These are phyloP conservation scores for Epizoanthus scotinus DNA, from an alignment of 92 coral and sea anemone genomes.

Conservation along the genomic window DNA sequence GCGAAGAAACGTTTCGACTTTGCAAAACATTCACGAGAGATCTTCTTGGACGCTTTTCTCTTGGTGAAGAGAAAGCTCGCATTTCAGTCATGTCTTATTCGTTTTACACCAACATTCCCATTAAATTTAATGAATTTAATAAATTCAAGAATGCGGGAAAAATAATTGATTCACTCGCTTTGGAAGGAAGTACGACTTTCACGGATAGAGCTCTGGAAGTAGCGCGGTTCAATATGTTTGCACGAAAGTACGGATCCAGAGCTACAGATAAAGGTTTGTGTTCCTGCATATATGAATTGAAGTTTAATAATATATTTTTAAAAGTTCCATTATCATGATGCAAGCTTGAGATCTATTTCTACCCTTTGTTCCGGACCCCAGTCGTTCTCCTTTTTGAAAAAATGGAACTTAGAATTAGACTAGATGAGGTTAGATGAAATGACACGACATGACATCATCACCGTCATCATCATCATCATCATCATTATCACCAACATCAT, in stretches of 20 bases:
- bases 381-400: too few species aligned
- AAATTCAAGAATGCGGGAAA: neutral
- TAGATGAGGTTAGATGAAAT: too few species aligned
- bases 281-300: neutral
- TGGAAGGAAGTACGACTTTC: conserved; percentile 7
- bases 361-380: too few species aligned
- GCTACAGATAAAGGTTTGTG: conserved; percentile 30
- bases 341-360: too few species aligned
- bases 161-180: neutral
- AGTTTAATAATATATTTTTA: too few species aligned
- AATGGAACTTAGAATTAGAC: too few species aligned
- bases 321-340: too few species aligned
- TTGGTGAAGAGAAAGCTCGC: conserved; percentile 28
- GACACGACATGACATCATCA: too few species aligned
- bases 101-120: conserved; percentile 2
- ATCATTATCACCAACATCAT: too few species aligned
- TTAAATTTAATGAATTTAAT: conserved; percentile 26
- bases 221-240: conserved; percentile 18
- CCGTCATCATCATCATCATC: too few species aligned
- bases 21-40: neutral
- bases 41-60: neutral
- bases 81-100: conserved; percentile 30
- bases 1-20: neutral
- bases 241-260: conserved; percentile 29
- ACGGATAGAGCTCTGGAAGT: conserved; percentile 14